Evolutionary conservation across 2,888 invertebrate species (phyloP), one percentile per base, ranked within the genome.

Genomic region (Perizoma affinitatum): DNA sequence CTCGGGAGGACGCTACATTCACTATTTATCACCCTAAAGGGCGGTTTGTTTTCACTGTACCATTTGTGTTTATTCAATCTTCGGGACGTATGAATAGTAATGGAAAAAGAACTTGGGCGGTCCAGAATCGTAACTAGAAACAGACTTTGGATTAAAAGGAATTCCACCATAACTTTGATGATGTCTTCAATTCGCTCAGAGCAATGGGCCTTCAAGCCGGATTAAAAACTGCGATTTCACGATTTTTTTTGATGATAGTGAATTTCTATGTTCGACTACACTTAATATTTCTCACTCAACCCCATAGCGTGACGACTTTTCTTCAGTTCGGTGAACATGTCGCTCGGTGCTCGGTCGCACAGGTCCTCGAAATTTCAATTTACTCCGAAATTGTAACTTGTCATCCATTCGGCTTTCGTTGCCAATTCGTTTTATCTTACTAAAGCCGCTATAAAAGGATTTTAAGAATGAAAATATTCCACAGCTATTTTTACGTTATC

Each of bases 21-120:
- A 65, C 69, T 72, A 74, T 78, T 78, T 78, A 74, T 80, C 74
- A 73, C 71, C 50, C 54, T 45, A 46, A 61, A 55, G 53, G 50
- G 41, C 51, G 52, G 66, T 66, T 66, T 67, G 67, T 68, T 67
- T 68, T 66, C 63, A 49, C 54, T 22, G 22, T 42, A 56, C 63
- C 66, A 59, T 67, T 67, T 61, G 59, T 55, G 54, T 54, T 59
- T 67, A 54, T 64, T 61, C 58, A 63, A 63, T 66, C 60, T 59
- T 59, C 63, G 54, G 57, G 58, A 63, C 54, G 48, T 52, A 54
- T 55, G 56, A 51, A 57, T 61, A 48, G 50, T 52, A 61, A 51
- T 58, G 45, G 10, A 4, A 42, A 43, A 61, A 60, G 54, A 54
- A 55, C 60, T 56, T 46, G 45, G 43, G n/a, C 53, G 35, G 46